phyloP scores from a whole-genome alignment of 2,888 invertebrate species.

The Slavum lentiscoides region DNA sequence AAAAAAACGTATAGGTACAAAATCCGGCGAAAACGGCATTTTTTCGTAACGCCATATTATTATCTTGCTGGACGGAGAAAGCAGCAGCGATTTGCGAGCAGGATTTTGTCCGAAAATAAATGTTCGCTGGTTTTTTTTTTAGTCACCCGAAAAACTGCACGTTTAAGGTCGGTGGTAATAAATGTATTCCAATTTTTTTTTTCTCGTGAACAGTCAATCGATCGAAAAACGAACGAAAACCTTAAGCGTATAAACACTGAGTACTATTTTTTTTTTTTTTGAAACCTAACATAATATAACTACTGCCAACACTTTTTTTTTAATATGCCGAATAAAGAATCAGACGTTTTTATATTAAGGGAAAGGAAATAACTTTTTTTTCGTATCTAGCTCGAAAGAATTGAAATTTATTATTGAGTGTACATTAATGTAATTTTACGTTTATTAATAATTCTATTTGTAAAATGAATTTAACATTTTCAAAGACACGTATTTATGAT shows the following conservation, averaged over 20 bases:
- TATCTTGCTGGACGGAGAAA: background rate
- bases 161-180: background rate
- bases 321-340: too few species aligned
- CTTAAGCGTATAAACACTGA: background rate
- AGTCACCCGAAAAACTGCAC: background rate
- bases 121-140: background rate
- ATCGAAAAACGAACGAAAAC: constrained; percentile 1
- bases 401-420: too few species aligned
- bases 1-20: background rate
- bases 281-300: too few species aligned
- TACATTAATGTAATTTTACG: too few species aligned
- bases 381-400: too few species aligned
- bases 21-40: background rate
- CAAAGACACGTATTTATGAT: too few species aligned
- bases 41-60: background rate
- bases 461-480: too few species aligned
- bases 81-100: background rate
- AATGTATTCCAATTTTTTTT: constrained; percentile 19
- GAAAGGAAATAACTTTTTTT: too few species aligned
- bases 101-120: background rate
- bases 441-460: too few species aligned
- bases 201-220: background rate
- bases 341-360: too few species aligned
- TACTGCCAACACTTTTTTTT: too few species aligned
- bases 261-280: too few species aligned